Base-by-base conservation (phyloP, 2,797 vertebrate species). In the Buphagus erythrorhynchus region DNA sequence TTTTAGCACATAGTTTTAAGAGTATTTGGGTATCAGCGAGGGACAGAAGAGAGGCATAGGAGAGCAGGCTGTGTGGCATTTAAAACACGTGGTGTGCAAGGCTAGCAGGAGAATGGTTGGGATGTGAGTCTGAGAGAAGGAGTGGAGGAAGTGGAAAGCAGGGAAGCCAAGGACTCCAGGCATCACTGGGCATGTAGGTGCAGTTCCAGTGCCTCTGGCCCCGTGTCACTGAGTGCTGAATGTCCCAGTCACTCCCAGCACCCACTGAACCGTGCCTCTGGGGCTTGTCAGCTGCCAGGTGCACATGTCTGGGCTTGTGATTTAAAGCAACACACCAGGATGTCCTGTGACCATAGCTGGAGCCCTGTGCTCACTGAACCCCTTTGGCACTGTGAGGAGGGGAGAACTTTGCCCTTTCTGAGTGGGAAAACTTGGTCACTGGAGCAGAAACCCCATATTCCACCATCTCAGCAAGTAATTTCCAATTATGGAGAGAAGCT, bases 41-140 rank as follows among this genome's bases (percentile, higher is more conserved):
- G 93, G 88, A 95, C 91, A 71, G 49, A 88, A 87, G n/a, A n/a
- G n/a, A n/a, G n/a, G 91, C 92, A 43, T 20, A 54, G 87, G 35
- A 57, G 35, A 88, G 91, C 92, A 93, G 78, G 89, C 91, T 75
- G 75, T 5, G 72, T 93, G 95, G 81, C 92, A 94, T 95, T 95
- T 92, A 26, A 63, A 96, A 88, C 95, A 97, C 96, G 85, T 94
- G 95, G 87, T 54, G 67, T 89, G 74, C 95, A 75, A 49, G 90
- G 95, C 74, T 82, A 65, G 71, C 74, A 24, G 88, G 63, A 79
- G 86, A 61, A 55, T 42, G 45, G 54, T 18, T 92, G 73, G 92
- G 66, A 74, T 85, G 90, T 24, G 74, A 90, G 67, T 42, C n/a
- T 63, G 67, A 74, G 82, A 19, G 88, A 63, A 57, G 92, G 33